These are phyloP conservation scores for Acromyrmex echinatior DNA, from an alignment of 1,140 invertebrate genomes.

Conservation along the genomic window DNA sequence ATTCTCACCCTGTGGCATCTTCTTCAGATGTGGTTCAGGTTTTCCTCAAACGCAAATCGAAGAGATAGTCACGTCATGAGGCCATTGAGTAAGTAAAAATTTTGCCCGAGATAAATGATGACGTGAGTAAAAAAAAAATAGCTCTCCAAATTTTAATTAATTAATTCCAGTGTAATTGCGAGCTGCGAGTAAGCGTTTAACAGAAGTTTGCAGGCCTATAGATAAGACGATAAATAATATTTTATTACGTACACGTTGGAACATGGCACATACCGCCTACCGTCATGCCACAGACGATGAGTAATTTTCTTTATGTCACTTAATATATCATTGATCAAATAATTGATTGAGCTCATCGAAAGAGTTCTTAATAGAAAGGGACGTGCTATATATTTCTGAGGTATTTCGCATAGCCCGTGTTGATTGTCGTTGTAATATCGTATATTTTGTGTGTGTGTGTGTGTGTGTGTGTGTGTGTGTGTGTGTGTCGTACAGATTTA, in stretches of 20 bases:
- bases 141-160: background rate
- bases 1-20: background rate
- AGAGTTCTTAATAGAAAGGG: background rate
- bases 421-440: background rate
- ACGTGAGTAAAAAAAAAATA: background rate
- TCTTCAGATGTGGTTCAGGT: background rate
- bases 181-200: background rate
- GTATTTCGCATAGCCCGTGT: background rate
- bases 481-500: background rate
- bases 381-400: background rate
- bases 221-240: constrained; percentile 36
- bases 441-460: background rate
- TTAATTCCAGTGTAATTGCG: background rate
- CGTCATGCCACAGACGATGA: background rate
- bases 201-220: background rate
- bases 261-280: background rate
- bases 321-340: constrained; percentile 12
- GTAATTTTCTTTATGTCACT: background rate
- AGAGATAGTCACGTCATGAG: background rate
- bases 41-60: background rate
- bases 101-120: background rate
- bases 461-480: background rate
- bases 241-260: background rate
- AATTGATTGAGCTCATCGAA: background rate
- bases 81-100: background rate